These are phyloP conservation scores for Lindbergichthys nudifrons DNA, from an alignment of 2,797 vertebrate genomes.

Conservation along the genomic window DNA sequence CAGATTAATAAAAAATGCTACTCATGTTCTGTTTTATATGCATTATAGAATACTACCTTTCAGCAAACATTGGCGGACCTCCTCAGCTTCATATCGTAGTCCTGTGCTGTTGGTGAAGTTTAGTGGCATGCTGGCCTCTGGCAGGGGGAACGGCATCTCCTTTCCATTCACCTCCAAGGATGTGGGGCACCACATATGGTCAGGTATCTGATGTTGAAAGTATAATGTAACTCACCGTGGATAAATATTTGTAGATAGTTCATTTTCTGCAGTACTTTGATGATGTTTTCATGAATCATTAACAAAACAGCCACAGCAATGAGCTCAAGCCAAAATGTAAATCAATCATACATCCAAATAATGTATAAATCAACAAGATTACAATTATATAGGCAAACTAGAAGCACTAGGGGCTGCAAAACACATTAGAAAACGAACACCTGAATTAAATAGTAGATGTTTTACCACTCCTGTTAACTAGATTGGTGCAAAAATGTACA, in stretches of 20 bases:
- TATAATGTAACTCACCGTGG: neutral
- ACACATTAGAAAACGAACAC: no score
- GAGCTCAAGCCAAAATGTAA: no score
- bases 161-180: conserved; percentile 61
- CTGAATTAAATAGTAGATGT: no score
- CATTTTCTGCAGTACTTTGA: neutral
- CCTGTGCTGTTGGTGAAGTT: conserved; percentile 70
- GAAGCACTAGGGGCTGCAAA: no score
- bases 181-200: conserved; percentile 69
- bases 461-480: neutral
- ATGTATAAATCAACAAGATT: neutral
- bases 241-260: neutral
- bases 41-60: conserved; percentile 27
- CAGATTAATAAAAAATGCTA: neutral
- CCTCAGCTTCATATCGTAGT: conserved; percentile 79
- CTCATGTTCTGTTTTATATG: neutral
- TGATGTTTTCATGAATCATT: no score
- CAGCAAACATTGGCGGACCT: conserved; percentile 78
- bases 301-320: no score
- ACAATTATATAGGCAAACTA: neutral
- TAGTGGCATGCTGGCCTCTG: conserved; percentile 48
- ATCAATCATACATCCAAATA: neutral
- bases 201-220: conserved; percentile 42
- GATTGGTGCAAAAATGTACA: neutral
- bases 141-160: conserved; percentile 46